phyloP scores from a whole-genome alignment of 2,888 invertebrate genomes.

The Rotaria sp. region DNA sequence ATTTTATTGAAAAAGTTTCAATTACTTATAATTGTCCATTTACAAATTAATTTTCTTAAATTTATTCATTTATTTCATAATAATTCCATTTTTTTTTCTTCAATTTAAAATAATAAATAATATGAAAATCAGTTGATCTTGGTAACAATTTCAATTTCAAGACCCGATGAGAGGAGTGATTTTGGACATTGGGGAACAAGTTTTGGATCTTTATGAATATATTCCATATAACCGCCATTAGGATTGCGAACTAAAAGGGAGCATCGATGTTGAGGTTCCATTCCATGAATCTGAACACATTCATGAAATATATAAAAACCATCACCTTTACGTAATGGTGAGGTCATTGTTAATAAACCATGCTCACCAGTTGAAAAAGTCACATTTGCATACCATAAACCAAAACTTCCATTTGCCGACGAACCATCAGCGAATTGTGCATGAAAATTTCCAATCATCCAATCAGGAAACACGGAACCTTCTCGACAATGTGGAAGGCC shows the following conservation, averaged over 20 bases:
- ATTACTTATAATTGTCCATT: neutral
- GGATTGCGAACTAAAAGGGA: neutral
- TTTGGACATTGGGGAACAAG: neutral
- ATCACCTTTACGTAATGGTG: neutral
- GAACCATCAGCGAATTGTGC: neutral
- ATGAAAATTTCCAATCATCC: neutral
- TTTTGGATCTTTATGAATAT: neutral
- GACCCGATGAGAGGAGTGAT: neutral
- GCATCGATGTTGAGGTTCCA: neutral
- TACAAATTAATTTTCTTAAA: no score
- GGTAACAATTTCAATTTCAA: neutral
- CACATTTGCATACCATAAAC: neutral
- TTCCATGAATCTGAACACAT: neutral
- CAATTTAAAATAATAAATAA: no score
- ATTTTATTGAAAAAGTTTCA: neutral
- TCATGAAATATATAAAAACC: neutral
- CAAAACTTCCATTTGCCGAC: neutral
- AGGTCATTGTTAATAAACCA: neutral
- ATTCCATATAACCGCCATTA: neutral
- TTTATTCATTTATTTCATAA: no score
- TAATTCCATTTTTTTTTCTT: no score
- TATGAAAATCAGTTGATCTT: no score
- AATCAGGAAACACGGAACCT: neutral
- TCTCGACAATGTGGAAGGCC: neutral
- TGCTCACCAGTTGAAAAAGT: neutral